Evolutionary conservation across 2,888 invertebrate species (phyloP), one percentile per base, ranked within the genome.

Genomic region (Acanthococcus lagerstroemiae): DNA sequence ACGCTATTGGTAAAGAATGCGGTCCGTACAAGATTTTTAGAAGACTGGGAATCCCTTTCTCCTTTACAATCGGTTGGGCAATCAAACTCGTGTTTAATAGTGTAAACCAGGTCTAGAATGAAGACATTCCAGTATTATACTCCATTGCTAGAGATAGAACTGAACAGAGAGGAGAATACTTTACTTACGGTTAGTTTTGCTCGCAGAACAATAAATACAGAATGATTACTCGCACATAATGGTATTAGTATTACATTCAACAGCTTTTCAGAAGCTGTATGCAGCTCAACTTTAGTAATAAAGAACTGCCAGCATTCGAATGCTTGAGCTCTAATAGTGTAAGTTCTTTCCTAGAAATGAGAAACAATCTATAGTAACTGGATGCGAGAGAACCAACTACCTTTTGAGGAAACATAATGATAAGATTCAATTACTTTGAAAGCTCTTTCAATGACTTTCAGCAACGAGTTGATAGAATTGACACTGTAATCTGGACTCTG

Each of bases 281-380:
- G 15, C 19, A n/a, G 22, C 2, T 54, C 54, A 37, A 50, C 30
- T 17, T 17, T 19, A 1, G 27, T 12, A 4, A 63, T 54, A 24
- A 63, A 63, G 54, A 27, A 52, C 9, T 50, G 37, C 63, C 63
- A 63, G 22, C 63, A 63, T 25, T 54, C 63, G 19, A 63, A 63
- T 3, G 63, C 63, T 63, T 63, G 63, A 24, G 50, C 54, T 44
- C 63, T 12, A 12, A 63, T 9, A 4, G 22, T 21, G 22, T 52
- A 52, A 22, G 22, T 22, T 24, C 52, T 21, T 52, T 52, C 52
- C 52, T 52, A 52, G 24, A 52, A 22, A 1, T 1, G 9, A 21
- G 24, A 52, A 52, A 22, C 2, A 1, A 19, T n/a, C 17, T 21
- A 48, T 19, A 48, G 19, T 19, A 48, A 30, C 12, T 44, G 27